Percentiles rank a stretch among this genome's conserved stretches.
These are phyloP conservation scores for Thripadectes ignobilis DNA, from an alignment of 2,797 vertebrate genomes.

Conservation along the genomic window DNA sequence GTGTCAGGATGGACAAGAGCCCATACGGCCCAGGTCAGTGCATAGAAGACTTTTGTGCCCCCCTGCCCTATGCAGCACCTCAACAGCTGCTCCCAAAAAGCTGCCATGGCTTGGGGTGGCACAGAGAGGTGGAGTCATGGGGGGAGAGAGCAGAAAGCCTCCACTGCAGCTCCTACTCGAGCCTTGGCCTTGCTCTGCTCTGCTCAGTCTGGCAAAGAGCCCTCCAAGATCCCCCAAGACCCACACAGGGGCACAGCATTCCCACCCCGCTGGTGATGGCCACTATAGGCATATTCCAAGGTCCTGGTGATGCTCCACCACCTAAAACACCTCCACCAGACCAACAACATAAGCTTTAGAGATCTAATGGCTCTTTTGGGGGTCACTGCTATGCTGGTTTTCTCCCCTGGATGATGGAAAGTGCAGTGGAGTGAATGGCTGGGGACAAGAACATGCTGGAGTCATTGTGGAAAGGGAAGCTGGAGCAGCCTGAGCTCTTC, in stretches of 20 bases:
- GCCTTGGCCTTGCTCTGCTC: background rate
- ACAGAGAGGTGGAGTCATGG: fast-evolving
- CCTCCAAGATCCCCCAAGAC: no score
- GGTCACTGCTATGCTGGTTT: background rate
- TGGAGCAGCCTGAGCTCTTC: background rate
- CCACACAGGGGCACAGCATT: background rate
- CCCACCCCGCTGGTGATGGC: fast-evolving
- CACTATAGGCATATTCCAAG: background rate
- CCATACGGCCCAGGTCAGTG: background rate
- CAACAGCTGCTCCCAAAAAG: background rate
- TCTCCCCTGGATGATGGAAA: background rate
- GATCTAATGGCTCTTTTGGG: background rate
- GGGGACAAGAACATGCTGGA: background rate
- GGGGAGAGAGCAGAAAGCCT: background rate
- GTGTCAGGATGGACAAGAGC: background rate
- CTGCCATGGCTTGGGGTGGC: background rate
- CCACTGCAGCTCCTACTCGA: background rate
- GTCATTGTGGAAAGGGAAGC: background rate
- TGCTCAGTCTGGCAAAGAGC: background rate
- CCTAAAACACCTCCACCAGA: background rate
- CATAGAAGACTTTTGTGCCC: background rate
- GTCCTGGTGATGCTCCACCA: background rate
- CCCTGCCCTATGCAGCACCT: background rate
- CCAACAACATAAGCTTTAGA: background rate
- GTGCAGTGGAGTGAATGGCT: background rate